Base-by-base conservation (phyloP, 2,888 invertebrate genomes). In the Dynastes grantii region DNA sequence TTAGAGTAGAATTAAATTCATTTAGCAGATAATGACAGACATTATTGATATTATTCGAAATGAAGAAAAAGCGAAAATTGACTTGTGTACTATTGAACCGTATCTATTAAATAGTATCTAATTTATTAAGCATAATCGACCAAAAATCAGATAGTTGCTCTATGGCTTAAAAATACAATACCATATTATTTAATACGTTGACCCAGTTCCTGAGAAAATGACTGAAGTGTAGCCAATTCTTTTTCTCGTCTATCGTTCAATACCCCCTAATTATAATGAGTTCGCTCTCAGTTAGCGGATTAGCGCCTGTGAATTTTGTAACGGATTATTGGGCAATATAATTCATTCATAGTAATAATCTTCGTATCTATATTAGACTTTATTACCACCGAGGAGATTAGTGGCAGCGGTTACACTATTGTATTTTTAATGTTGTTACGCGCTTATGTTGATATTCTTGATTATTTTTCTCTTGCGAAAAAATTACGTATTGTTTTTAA, bases 291-390 rank as follows among this genome's bases (percentile, higher is more conserved):
- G 27, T 22, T 75, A 61, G 61, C 11, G 27, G 45, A 73, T 58
- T 40, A 63, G 8, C 27, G 68, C 63, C 40, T 61, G 45, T 63
- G 49, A 55, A 75, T 75, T 61, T 75, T 75, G 73, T 49, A 61
- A 75, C 61, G 13, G 61, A 73, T 45, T 29, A 27, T 61, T 75
- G 3, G 45, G 49, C 61, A 75, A 75, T 45, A 58, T 16, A 51
- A 53, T 71, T 55, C 55, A 75, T 75, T 75, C 61, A 61, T 63
- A 22, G 9, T 61, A 27, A 75, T 13, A 51, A 29, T 68, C 11
- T 68, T 68, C 65, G 45, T 45, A 45, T 45, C 45, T 45, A 16
- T 65, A 40, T 13, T 37, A 16, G 37, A 40, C 65, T 40, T 9
- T 40, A 16, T 32, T 65, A 40, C 40, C n/a, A 37, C 2, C 2